A percentile compares a stretch with the other conserved stretches of the same genome.
These are phyloP conservation scores for Eolophus roseicapilla DNA, from an alignment of 2,113 vertebrate genomes.

Conservation along the genomic window DNA sequence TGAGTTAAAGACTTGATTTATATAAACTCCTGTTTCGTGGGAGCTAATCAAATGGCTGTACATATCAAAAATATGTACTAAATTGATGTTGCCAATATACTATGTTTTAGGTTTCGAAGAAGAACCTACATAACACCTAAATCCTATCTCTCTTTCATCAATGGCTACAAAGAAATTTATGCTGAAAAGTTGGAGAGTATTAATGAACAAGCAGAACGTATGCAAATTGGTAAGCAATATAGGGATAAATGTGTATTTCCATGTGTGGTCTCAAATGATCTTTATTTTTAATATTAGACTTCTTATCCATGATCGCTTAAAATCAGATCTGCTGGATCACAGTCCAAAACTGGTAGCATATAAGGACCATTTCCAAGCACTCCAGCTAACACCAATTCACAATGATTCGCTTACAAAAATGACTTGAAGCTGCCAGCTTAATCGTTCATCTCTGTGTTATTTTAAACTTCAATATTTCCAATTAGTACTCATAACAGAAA, in stretches of 20 bases:
- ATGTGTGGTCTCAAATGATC: background rate
- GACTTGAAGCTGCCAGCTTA: background rate
- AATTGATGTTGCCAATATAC: background rate
- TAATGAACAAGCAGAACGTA: slow-evolving; percentile 81
- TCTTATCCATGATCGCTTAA: background rate
- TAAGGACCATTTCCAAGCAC: background rate
- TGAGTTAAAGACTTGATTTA: background rate
- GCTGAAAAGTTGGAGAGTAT: slow-evolving; percentile 78
- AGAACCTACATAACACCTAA: slow-evolving; percentile 78
- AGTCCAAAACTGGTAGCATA: background rate
- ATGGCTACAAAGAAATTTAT: slow-evolving; percentile 83
- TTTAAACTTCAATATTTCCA: background rate
- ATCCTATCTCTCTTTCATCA: slow-evolving; percentile 80
- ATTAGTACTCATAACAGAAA: background rate
- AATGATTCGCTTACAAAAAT: background rate
- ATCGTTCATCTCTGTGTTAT: background rate
- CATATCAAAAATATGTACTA: background rate
- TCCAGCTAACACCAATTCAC: background rate
- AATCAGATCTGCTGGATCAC: background rate
- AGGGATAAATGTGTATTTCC: background rate
- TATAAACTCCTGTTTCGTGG: background rate
- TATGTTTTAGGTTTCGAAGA: slow-evolving; percentile 72
- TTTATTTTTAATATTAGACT: background rate
- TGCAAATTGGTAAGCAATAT: slow-evolving; percentile 81
- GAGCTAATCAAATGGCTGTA: background rate